Base-by-base conservation (phyloP, 2,888 invertebrate genomes). In the Hypomecis punctinalis region DNA sequence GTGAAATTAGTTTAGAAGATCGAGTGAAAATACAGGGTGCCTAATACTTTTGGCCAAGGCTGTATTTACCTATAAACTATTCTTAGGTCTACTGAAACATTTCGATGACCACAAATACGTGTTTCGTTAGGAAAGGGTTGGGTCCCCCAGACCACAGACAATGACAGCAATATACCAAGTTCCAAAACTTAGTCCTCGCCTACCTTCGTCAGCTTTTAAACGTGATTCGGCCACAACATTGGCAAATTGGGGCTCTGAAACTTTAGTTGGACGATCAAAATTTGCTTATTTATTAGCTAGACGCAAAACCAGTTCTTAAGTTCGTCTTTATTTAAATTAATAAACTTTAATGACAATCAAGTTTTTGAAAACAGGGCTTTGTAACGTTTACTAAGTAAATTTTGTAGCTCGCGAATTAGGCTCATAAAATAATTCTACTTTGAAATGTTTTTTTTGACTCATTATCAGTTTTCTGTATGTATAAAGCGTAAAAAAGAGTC, bases 141-240 rank as follows among this genome's bases (percentile, higher is more conserved):
- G 71, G 66, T 67, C 76, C 77, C 77, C 63, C 69, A 67, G 75
- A 82, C 83, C 84, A 73, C 82, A 77, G 83, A 85, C 85, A 85
- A 84, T 83, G 86, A 86, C 80, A 83, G 81, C 82, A 82, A 84
- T 84, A 85, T 85, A 80, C 79, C 56, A 85, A 86, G 83, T 87
- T 88, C 73, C 67, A 75, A 78, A 86, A 84, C 86, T 88, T 85
- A 77, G 76, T 76, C 74, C 74, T 78, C 81, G 78, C 69, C 71
- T 79, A 82, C 83, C 84, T 82, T 82, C 79, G 76, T 81, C 80
- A 79, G 80, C 77, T 81, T 82, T 80, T 76, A 67, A 69, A 67
- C 66, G 63, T 70, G 67, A 67, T 67, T 63, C 66, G 62, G 61
- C 69, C 68, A 61, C 70, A 63, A 66, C 37, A 66, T 67, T 69